A percentile compares a stretch with the other conserved stretches of the same genome.
phyloP scores from a whole-genome alignment of 2,888 invertebrate species.

The Lamellibrachia satsuma region DNA sequence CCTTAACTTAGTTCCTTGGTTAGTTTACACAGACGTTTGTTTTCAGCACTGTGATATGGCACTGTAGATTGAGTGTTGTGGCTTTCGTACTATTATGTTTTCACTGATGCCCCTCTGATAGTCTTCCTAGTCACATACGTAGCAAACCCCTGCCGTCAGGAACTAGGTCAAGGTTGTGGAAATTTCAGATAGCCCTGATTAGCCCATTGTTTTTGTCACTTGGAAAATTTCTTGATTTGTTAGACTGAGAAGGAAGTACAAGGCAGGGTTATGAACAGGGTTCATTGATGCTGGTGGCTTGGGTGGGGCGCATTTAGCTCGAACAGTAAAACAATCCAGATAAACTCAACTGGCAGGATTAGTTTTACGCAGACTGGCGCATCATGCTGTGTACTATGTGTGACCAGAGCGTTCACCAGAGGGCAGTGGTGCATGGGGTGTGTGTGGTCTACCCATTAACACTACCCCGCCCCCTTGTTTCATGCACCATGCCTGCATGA shows the following conservation, averaged over 20 bases:
- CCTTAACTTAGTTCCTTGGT: neutral
- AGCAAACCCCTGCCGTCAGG: neutral
- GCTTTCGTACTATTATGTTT: neutral
- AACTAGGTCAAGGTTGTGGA: neutral
- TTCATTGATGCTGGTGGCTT: neutral
- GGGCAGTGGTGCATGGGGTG: neutral
- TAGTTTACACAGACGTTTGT: neutral
- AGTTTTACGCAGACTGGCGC: neutral
- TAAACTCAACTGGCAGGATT: neutral
- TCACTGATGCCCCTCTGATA: neutral
- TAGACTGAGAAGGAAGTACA: neutral
- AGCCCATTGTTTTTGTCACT: neutral
- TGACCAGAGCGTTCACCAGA: neutral
- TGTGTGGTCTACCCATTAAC: neutral
- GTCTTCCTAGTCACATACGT: neutral
- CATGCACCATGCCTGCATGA: constrained; percentile 10
- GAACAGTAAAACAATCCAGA: neutral
- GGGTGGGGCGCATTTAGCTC: neutral
- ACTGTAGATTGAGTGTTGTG: neutral
- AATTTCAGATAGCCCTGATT: neutral
- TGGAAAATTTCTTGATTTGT: neutral
- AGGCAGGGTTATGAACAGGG: neutral
- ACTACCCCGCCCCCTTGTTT: neutral
- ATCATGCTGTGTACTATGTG: neutral
- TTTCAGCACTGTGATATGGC: neutral